A percentile compares a stretch with the other conserved stretches of the same genome.
Conservation (phyloP, 2,113 vertebrate species). For the Benitochromis conjunctus region DNA sequence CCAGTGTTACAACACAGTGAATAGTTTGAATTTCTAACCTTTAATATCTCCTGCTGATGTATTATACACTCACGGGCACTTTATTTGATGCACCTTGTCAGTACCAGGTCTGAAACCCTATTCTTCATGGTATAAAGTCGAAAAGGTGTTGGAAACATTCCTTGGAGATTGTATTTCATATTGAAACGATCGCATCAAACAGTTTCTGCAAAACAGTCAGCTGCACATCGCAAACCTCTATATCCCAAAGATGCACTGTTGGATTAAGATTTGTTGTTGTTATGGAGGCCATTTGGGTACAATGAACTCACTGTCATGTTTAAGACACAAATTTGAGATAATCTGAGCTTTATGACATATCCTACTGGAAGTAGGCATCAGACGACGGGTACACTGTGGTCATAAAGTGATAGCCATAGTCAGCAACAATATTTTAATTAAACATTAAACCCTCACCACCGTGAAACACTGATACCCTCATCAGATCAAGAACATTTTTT, state of each 20-base stretch:
- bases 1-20: background rate
- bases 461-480: background rate
- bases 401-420: background rate
- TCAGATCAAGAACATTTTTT: background rate
- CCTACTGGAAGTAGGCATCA: background rate
- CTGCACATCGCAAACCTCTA: background rate
- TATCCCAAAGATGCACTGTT: background rate
- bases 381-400: background rate
- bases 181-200: background rate
- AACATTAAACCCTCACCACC: background rate
- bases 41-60: background rate
- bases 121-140: background rate
- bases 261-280: background rate
- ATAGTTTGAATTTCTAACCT: background rate
- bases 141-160: background rate
- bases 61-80: background rate
- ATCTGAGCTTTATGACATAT: background rate
- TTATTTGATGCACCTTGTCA: background rate
- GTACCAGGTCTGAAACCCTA: background rate
- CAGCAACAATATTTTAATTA: background rate
- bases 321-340: background rate
- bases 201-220: background rate
- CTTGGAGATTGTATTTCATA: background rate
- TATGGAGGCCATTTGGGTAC: background rate
- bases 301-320: background rate